phyloP scores from a whole-genome alignment of 92 coral and sea anemone species.

The Porites cylindrica region DNA sequence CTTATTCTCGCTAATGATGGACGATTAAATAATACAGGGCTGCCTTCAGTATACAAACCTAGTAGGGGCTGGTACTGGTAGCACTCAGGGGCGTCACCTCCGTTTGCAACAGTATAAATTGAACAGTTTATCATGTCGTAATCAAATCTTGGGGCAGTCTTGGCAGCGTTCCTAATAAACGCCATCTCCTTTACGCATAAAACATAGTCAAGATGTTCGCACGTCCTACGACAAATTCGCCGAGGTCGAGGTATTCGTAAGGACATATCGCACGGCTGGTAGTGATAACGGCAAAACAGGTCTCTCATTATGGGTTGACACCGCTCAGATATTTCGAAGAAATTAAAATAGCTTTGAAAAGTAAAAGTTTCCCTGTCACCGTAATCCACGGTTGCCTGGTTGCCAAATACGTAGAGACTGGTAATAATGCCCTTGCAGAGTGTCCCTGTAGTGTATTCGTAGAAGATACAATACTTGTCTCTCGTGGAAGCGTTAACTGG shows the following conservation, averaged over 20 bases:
- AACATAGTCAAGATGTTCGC: background rate
- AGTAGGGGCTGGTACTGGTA: background rate
- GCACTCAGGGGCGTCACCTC: constrained; percentile 30
- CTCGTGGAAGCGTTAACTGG: background rate
- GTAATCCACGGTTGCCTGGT: background rate
- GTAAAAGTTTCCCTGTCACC: constrained; percentile 1
- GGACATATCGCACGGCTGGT: constrained; percentile 18
- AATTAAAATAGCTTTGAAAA: background rate
- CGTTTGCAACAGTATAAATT: background rate
- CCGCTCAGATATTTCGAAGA: background rate
- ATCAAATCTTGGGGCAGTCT: background rate
- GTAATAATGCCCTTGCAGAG: background rate
- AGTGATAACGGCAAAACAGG: constrained; percentile 26
- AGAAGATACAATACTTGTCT: background rate
- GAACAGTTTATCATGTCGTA: constrained; percentile 17
- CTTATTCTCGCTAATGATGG: background rate
- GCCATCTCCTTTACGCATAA: background rate
- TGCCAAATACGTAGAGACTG: constrained; percentile 18
- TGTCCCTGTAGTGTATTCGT: background rate
- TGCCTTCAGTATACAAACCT: background rate
- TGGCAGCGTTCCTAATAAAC: background rate
- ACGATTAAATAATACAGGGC: background rate
- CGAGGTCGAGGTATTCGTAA: constrained; percentile 16
- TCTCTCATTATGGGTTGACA: constrained; percentile 14
- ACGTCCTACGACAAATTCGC: constrained; percentile 6